Evolutionary conservation across 2,888 invertebrate species (phyloP).

Genomic region (Sclerodermus sp.): DNA sequence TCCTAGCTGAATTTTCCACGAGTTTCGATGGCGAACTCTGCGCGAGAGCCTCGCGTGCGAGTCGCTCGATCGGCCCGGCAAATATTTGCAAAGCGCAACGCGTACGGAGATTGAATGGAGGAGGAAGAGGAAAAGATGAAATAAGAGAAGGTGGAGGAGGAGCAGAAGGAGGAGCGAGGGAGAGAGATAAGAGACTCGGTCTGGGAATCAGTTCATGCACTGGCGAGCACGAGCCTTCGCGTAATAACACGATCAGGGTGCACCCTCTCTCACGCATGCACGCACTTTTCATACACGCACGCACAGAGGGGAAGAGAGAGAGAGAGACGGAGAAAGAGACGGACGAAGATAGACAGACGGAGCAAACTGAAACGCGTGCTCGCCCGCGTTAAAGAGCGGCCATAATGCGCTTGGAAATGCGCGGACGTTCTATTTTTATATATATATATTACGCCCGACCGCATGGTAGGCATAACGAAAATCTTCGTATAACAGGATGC

Average conservation of each 20-base stretch:
- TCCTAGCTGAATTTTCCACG: too few relatives aligned
- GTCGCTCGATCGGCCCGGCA: too few relatives aligned
- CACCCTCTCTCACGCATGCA: constrained; percentile 30
- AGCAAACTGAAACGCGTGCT: not conserved
- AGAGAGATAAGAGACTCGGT: constrained; percentile 13
- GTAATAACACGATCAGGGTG: constrained; percentile 47
- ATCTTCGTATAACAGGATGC: too few relatives aligned
- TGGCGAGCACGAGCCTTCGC: constrained; percentile 42
- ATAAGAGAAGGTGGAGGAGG: not conserved
- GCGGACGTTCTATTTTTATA: too few relatives aligned
- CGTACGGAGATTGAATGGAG: constrained; percentile 1
- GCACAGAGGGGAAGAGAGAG: not conserved
- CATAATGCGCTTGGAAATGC: too few relatives aligned
- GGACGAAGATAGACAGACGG: not conserved
- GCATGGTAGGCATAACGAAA: too few relatives aligned
- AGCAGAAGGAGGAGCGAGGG: constrained; percentile 14
- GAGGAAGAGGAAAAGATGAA: constrained; percentile 1
- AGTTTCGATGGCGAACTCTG: too few relatives aligned
- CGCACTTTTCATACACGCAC: constrained; percentile 16
- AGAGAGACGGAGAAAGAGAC: not conserved
- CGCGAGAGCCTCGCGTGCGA: too few relatives aligned
- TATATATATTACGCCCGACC: too few relatives aligned
- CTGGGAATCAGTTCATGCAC: constrained; percentile 47
- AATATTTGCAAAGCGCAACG: too few relatives aligned
- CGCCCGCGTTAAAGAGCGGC: too few relatives aligned